These are phyloP conservation scores for Typhlomys cinereus DNA, from an alignment of 2,113 vertebrate species.

Conservation along the genomic window DNA sequence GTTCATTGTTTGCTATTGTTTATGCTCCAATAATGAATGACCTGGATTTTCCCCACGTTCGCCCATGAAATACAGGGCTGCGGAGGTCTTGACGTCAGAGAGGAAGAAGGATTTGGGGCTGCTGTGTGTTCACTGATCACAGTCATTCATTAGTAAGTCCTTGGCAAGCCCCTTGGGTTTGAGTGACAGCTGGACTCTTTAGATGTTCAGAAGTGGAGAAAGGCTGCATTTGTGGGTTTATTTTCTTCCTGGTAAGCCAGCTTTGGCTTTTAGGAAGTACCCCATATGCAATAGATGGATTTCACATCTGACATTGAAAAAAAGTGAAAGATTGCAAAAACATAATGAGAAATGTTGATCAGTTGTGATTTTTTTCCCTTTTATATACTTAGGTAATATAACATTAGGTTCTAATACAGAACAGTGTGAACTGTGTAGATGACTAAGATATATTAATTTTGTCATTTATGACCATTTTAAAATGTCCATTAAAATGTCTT, in stretches of 20 bases:
- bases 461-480: slow-evolving; percentile 9
- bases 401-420: slow-evolving; percentile 7
- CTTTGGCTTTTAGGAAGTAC: slow-evolving; percentile 42
- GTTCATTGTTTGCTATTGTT: slow-evolving; percentile 34
- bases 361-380: slow-evolving; percentile 2
- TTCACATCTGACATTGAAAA: slow-evolving; percentile 42
- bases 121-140: slow-evolving; percentile 26
- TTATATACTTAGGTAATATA: slow-evolving; percentile 15
- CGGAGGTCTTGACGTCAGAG: slow-evolving; percentile 52
- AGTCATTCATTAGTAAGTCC: slow-evolving; percentile 57
- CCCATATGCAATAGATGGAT: neutral
- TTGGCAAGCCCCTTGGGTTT: slow-evolving; percentile 28
- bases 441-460: neutral
- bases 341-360: neutral
- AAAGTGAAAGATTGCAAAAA: slow-evolving; percentile 23
- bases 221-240: neutral
- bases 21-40: slow-evolving; percentile 66
- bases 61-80: slow-evolving; percentile 23
- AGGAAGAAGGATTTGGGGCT: slow-evolving; percentile 57
- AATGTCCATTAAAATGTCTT: neutral
- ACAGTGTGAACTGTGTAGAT: neutral
- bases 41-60: slow-evolving; percentile 66
- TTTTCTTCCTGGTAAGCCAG: neutral
- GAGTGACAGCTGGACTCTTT: slow-evolving; percentile 68
- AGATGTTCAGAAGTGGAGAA: neutral